Evolutionary conservation across 2,113 vertebrate species (phyloP).

Genomic region (Apeltes quadracus): DNA sequence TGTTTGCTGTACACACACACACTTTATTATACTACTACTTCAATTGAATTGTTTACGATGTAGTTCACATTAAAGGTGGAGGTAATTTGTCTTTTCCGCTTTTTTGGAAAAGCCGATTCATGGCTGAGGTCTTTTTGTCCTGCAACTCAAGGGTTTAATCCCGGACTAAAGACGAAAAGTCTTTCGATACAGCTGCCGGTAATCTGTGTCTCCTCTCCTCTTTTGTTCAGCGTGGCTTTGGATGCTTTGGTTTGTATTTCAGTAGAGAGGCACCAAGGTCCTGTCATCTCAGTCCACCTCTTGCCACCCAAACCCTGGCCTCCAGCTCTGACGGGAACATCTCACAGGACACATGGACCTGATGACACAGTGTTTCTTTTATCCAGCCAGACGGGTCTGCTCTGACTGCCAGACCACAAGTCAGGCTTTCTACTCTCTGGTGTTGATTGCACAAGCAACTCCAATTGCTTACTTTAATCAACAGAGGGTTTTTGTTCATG

Average conservation of each 20-base stretch:
- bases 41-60: no score
- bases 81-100: not conserved
- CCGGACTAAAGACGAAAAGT: conserved; percentile 18
- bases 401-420: conserved; percentile 50
- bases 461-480: conserved; percentile 40
- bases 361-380: conserved; percentile 39
- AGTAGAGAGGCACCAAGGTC: conserved; percentile 14
- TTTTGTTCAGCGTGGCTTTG: conserved; percentile 7
- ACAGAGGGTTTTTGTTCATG: conserved; percentile 41
- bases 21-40: not conserved
- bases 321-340: conserved; percentile 23
- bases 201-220: conserved; percentile 29
- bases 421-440: conserved; percentile 28
- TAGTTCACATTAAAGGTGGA: no score
- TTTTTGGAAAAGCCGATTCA: conserved; percentile 16
- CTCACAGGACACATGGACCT: conserved; percentile 36
- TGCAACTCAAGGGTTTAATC: conserved; percentile 10
- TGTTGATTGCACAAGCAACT: conserved; percentile 48
- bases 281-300: conserved; percentile 47
- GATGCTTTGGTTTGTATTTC: conserved; percentile 23
- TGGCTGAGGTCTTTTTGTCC: conserved; percentile 28
- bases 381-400: conserved; percentile 54
- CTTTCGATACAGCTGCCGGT: conserved; percentile 52
- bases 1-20: not conserved
- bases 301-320: conserved; percentile 50